A percentile compares a stretch with the other conserved stretches of the same genome.
phyloP scores from a whole-genome alignment of 2,113 vertebrate genomes.

The Tylochromis polylepis region DNA sequence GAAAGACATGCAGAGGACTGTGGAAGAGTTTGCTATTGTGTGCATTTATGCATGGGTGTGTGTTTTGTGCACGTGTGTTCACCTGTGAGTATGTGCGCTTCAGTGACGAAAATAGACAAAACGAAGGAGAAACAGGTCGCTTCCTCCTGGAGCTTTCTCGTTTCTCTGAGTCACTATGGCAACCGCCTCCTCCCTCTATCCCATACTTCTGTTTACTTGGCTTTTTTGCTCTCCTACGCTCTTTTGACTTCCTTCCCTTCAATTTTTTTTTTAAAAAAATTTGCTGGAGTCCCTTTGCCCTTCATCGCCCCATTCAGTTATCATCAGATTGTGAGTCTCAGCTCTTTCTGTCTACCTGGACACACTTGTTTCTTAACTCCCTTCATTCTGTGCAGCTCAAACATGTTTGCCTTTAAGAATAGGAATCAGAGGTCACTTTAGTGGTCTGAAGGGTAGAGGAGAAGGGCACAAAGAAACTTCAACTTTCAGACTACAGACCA shows the following conservation, averaged over 20 bases:
- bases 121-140: slow-evolving; percentile 62
- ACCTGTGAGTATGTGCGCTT: slow-evolving; percentile 14
- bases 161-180: slow-evolving; percentile 61
- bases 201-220: slow-evolving; percentile 44
- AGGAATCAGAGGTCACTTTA: not conserved
- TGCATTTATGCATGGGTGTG: not conserved
- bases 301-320: not conserved
- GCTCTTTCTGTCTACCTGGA: not conserved
- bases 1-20: slow-evolving; percentile 10
- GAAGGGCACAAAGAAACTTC: not conserved
- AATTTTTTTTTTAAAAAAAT: not conserved
- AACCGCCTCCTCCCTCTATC: slow-evolving; percentile 53
- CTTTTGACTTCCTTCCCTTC: not conserved
- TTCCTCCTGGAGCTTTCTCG: slow-evolving; percentile 42
- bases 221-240: slow-evolving; percentile 43
- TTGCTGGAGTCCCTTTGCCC: not conserved
- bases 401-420: not conserved
- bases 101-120: slow-evolving; percentile 52
- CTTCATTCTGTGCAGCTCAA: not conserved
- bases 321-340: not conserved
- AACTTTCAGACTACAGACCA: not conserved
- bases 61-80: not conserved
- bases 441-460: not conserved
- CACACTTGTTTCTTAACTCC: not conserved
- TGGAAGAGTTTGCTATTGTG: not conserved